Evolutionary conservation across 2,797 vertebrate species (phyloP).

Genomic region (Poeciliopsis turneri): DNA sequence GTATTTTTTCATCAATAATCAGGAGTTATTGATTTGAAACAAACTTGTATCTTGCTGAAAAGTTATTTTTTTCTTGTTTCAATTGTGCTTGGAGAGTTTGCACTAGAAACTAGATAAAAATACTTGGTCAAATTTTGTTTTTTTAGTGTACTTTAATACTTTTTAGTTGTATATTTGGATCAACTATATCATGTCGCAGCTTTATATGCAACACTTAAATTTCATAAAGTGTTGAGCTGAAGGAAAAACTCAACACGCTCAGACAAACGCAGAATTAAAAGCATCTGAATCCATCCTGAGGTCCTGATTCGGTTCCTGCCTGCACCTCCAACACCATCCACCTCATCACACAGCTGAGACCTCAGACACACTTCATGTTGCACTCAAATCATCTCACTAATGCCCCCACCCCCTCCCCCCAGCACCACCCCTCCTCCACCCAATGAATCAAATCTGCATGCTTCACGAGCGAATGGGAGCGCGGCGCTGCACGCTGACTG

Average conservation of each 20-base stretch:
- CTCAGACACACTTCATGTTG: slow-evolving; percentile 45
- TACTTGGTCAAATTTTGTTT: too few species aligned
- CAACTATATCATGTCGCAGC: background rate
- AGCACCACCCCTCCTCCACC: slow-evolving; percentile 5
- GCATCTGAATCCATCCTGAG: slow-evolving; percentile 43
- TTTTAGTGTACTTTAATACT: background rate
- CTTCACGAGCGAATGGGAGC: slow-evolving; percentile 19
- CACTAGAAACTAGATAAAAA: too few species aligned
- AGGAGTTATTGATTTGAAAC: too few species aligned
- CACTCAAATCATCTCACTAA: slow-evolving; percentile 72
- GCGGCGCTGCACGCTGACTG: slow-evolving; percentile 58
- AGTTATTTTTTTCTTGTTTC: too few species aligned
- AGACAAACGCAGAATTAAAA: slow-evolving; percentile 63
- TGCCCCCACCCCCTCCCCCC: background rate
- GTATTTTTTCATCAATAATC: too few species aligned
- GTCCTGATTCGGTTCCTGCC: slow-evolving; percentile 49
- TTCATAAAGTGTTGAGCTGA: background rate
- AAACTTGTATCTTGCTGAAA: too few species aligned
- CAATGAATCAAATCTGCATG: slow-evolving; percentile 53
- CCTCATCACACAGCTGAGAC: slow-evolving; percentile 26
- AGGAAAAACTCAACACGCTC: slow-evolving; percentile 45
- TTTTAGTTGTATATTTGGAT: background rate
- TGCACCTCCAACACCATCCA: slow-evolving; percentile 36
- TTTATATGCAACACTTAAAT: background rate
- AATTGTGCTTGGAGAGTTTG: too few species aligned